Conservation (phyloP, 2,888 invertebrate species). For the Phortica okadai region DNA sequence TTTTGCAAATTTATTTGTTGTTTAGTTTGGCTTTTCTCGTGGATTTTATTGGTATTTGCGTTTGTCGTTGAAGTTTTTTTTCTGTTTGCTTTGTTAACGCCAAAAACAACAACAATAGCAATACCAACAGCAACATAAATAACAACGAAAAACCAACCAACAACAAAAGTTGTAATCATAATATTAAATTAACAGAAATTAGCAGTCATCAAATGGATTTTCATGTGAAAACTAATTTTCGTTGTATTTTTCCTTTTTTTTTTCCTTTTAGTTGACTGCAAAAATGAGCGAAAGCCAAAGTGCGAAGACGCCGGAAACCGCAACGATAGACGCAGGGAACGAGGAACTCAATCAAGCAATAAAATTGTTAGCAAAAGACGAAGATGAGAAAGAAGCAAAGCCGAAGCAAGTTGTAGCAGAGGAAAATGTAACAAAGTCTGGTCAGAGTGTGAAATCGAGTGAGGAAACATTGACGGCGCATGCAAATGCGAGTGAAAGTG, state of each 20-base stretch:
- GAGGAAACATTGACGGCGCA: background rate
- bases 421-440: slow-evolving; percentile 1
- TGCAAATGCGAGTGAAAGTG: slow-evolving; percentile 4
- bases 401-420: background rate
- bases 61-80: slow-evolving; percentile 2
- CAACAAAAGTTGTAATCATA: background rate
- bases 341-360: background rate
- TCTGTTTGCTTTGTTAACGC: slow-evolving; percentile 36
- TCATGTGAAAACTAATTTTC: slow-evolving; percentile 20
- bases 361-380: slow-evolving; percentile 7
- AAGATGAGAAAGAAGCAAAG: slow-evolving; percentile 46
- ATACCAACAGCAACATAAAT: background rate
- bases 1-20: slow-evolving; percentile 62
- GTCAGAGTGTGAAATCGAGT: slow-evolving; percentile 28
- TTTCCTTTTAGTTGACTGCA: background rate
- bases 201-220: slow-evolving; percentile 6
- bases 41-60: slow-evolving; percentile 46
- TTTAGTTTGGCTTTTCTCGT: slow-evolving; percentile 38
- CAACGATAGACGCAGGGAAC: too few relatives aligned
- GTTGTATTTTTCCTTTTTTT: background rate
- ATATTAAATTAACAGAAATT: slow-evolving; percentile 21
- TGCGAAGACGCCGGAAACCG: background rate
- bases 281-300: slow-evolving; percentile 10
- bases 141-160: slow-evolving; percentile 41
- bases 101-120: slow-evolving; percentile 34